These are phyloP conservation scores for Blastobasis adustella DNA, from an alignment of 2,888 invertebrate genomes.

Conservation along the genomic window DNA sequence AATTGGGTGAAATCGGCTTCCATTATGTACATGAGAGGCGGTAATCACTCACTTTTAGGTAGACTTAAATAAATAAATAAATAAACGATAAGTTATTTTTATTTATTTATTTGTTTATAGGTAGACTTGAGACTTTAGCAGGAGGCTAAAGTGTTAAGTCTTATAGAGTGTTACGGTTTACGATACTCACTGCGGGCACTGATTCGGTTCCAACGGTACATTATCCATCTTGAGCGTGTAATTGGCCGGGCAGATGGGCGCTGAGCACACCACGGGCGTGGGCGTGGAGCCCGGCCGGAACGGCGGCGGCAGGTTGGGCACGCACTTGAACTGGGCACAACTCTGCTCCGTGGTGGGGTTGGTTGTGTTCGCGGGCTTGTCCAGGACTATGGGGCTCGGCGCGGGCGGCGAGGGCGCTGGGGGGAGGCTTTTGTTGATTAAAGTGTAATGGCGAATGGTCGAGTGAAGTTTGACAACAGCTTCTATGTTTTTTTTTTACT, in stretches of 20 bases:
- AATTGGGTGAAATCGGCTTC: no score
- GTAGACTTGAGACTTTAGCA: no score
- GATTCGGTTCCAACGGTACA: constrained; percentile 28
- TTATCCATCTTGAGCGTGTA: constrained; percentile 72
- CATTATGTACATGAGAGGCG: no score
- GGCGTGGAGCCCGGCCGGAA: constrained; percentile 39
- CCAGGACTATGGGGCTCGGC: constrained; percentile 45
- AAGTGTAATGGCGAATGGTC: no score
- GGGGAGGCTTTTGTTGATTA: no score
- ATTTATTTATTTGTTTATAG: no score
- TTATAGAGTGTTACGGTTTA: background rate
- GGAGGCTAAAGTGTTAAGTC: no score
- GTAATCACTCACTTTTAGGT: no score
- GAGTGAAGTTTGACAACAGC: no score
- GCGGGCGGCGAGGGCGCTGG: constrained; percentile 26
- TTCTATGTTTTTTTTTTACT: no score
- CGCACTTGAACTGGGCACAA: constrained; percentile 74
- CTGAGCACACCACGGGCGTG: constrained; percentile 48
- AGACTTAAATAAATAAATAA: no score
- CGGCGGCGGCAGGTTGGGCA: constrained; percentile 62
- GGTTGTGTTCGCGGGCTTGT: constrained; percentile 35
- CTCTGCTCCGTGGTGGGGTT: constrained; percentile 17
- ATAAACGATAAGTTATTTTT: no score
- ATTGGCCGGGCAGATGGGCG: constrained; percentile 74
- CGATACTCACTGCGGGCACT: constrained; percentile 64